Percentiles rank a stretch among this genome's conserved stretches.
Conservation (phyloP, 2,888 invertebrate species). For the Nomada hirtipes region DNA sequence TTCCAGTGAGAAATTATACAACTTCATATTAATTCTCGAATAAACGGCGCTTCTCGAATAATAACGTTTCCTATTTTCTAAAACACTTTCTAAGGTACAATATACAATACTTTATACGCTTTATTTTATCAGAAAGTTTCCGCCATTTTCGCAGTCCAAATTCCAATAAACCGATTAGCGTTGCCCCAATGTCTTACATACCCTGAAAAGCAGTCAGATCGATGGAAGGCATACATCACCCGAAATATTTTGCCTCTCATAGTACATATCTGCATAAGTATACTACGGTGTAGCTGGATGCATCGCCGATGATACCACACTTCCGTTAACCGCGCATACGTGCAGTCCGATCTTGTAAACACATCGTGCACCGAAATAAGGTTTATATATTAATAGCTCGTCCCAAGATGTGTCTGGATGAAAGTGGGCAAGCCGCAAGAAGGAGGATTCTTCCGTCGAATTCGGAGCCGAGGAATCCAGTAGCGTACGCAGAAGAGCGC, state of each 20-base stretch:
- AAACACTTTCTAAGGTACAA: no score
- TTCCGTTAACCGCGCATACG: constrained; percentile 65
- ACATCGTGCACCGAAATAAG: constrained; percentile 75
- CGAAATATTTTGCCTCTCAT: constrained; percentile 19
- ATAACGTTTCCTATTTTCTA: no score
- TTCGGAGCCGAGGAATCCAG: constrained; percentile 1
- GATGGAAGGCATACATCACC: not conserved
- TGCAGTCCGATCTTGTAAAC: constrained; percentile 73
- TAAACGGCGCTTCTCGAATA: no score
- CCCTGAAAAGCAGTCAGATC: not conserved
- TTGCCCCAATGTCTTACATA: not conserved
- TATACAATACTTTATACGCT: no score
- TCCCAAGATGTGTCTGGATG: constrained; percentile 67
- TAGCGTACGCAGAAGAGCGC: not conserved
- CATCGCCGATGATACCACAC: constrained; percentile 60
- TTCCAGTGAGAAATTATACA: no score
- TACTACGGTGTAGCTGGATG: constrained; percentile 34
- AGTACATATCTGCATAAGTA: not conserved
- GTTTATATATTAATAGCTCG: constrained; percentile 76
- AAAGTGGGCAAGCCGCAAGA: constrained; percentile 44
- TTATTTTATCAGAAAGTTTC: no score
- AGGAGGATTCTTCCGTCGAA: constrained; percentile 24
- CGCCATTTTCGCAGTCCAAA: no score
- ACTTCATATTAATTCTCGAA: no score
- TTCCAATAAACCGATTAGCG: not conserved